Evolutionary conservation across 2,113 vertebrate species (phyloP).

Genomic region (Sphaerodactylus townsendi): DNA sequence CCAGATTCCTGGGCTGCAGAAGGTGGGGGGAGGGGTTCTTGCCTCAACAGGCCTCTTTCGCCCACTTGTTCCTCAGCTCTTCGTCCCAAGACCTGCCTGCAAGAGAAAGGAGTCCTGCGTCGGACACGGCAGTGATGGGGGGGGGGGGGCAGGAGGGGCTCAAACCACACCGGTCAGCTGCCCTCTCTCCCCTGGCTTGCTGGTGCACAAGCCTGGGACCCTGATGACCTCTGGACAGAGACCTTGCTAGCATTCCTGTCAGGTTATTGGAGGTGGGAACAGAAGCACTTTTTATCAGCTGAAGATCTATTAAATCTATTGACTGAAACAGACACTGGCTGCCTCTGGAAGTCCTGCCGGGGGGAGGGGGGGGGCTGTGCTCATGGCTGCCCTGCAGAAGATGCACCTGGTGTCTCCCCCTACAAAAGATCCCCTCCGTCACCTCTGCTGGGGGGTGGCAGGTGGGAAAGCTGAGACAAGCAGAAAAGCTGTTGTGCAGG

Average conservation of each 20-base stretch:
- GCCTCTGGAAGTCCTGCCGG: neutral
- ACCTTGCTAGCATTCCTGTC: too few relatives aligned
- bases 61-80: slow-evolving; percentile 76
- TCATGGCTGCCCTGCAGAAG: too few relatives aligned
- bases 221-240: too few relatives aligned
- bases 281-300: neutral
- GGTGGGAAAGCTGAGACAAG: too few relatives aligned
- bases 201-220: neutral
- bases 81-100: slow-evolving; percentile 95
- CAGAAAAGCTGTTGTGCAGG: too few relatives aligned
- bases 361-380: too few relatives aligned
- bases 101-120: slow-evolving; percentile 76
- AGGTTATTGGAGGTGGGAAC: too few relatives aligned
- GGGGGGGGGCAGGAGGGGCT: fast-evolving
- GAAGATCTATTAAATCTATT: neutral
- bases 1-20: too few relatives aligned
- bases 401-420: too few relatives aligned
- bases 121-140: slow-evolving; percentile 75
- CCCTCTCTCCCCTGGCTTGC: neutral
- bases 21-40: too few relatives aligned
- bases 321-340: neutral
- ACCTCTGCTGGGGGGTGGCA: too few relatives aligned
- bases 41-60: neutral
- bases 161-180: neutral
- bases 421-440: too few relatives aligned